Base-by-base conservation (phyloP, 2,888 invertebrate species). In the Griposia aprilina region DNA sequence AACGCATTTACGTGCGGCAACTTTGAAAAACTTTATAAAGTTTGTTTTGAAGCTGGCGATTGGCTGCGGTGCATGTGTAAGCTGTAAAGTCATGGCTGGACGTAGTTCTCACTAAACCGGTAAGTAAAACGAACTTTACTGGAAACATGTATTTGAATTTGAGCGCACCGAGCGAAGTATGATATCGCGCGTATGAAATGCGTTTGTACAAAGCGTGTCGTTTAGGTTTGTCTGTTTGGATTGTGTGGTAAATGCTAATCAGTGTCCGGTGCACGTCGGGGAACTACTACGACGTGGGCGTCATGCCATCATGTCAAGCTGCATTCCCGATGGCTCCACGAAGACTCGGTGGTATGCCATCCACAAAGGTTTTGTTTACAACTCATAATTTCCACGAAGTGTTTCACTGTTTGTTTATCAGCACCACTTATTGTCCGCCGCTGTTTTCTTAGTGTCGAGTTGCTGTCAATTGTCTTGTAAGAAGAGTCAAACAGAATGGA, bases 81-180 rank as follows among this genome's bases (percentile, higher is more conserved):
- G 91, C 92, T 94, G 90, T 87, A 91, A 91, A 93, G 93, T 93
- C 91, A 96, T 95, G 94, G 93, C 94, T 93, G 94, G 92, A 92
- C 94, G 91, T 93, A 94, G 93, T 94, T 92, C 93, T 93, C 92
- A 90, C 90, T 95, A 95, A 96, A 96, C 96, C 95, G 96, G 96
- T 96, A 96, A 95, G 96, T 96, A 91, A 94, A 94, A 95, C 93
- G 92, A 90, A 93, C 91, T 91, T 93, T 94, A 94, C 93, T 93
- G 93, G 93, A 92, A 91, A 92, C 75, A 74, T 88, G 90, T 92
- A 87, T 91, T 92, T 90, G 88, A 92, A 92, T 88, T 84, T 88
- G 60, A 81, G 69, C 75, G 79, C 66, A 82, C 74, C 48, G 72
- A 80, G 68, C 72, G 79, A 82, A 85, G 85, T 80, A 78, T 76